Base-by-base conservation (phyloP, 2,113 vertebrate genomes). In the Entosphenus tridentatus region DNA sequence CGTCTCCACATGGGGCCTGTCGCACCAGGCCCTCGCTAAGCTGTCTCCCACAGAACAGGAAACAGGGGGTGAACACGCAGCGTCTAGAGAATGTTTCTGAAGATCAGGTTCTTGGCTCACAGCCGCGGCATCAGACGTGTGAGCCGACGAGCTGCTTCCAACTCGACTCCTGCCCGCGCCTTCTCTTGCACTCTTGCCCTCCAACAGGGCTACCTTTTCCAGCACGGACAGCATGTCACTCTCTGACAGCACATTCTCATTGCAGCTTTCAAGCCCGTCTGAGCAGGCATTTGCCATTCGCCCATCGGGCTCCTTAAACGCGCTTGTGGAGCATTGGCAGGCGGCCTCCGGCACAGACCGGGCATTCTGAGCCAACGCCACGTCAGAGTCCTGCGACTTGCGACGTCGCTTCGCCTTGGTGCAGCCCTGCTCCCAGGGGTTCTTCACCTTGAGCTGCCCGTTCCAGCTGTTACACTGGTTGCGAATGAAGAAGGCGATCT, bases 401-500 rank as follows among this genome's bases (percentile, higher is more conserved):
- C 90, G 79, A 10, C 89, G 79, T 55, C 90, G 77, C 58, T 89
- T 86, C 72, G 92, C 90, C 71, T 89, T 86, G 77, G 88, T 90
- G 75, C 86, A 90, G 3, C 84, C 86, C 1, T 79, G 87, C 16
- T 83, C 85, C 91, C 91, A 96, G 71, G 90, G 83, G 16, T 88
- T 88, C 70, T 96, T 96, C 5, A 92, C 85, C 78, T 96, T 96
- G 80, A 92, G 1, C 85, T 67, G 68, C 16, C 68, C 18, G 55
- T 69, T 11, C 14, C 17, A 56, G 55, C 2, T 21, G 10, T 77
- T 83, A 16, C 87, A 95, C 77, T 95, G 89, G 74, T 96, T 88
- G 2, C 88, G 89, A 72, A 96, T 89, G 8, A 96, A 96, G 70
- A 95, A 96, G 11, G 91, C 91, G 8, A 96, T 88, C 73, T 96